These are phyloP conservation scores for Penelope pileata DNA, from an alignment of 2,113 vertebrate genomes.

Conservation along the genomic window DNA sequence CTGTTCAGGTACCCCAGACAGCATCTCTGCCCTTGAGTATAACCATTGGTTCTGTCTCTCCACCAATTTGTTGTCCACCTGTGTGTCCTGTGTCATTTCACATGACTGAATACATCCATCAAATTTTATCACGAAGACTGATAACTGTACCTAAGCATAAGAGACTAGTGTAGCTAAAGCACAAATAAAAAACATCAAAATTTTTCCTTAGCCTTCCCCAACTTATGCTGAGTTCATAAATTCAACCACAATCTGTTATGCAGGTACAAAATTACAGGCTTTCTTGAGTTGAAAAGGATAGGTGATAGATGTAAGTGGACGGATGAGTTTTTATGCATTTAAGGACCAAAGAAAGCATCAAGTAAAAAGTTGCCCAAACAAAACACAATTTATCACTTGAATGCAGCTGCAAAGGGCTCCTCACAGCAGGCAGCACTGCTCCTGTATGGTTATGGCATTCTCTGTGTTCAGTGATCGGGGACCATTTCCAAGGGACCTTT, in stretches of 20 bases:
- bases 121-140: background rate
- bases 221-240: background rate
- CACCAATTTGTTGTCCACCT: background rate
- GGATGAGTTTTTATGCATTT: background rate
- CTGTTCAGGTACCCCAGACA: background rate
- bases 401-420: background rate
- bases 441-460: fast-evolving
- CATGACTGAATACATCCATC: background rate
- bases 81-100: background rate
- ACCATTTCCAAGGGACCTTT: background rate
- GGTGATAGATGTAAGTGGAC: background rate
- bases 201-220: background rate
- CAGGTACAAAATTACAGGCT: background rate
- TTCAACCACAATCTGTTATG: background rate
- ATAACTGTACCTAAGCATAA: background rate
- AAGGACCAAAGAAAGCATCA: background rate
- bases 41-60: background rate
- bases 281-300: background rate
- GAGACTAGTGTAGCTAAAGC: background rate
- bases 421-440: background rate
- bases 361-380: background rate
- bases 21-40: background rate
- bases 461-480: background rate
- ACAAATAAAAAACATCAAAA: background rate
- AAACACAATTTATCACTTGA: background rate